Conservation (phyloP, 2,113 vertebrate genomes). For the Catagonus wagneri region DNA sequence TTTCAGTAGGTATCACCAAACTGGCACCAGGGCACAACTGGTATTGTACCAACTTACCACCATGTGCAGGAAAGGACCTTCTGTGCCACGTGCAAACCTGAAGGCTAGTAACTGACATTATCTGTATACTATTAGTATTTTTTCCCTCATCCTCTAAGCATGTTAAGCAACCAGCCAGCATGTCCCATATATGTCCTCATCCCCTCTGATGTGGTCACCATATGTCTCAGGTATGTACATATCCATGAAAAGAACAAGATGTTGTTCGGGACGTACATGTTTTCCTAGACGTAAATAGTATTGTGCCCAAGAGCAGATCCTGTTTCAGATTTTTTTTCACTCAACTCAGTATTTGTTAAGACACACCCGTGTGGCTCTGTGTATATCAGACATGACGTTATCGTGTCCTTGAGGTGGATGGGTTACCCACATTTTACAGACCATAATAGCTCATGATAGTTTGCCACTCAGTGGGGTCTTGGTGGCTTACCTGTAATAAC, state of each 20-base stretch:
- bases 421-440: not conserved
- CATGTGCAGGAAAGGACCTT: not conserved
- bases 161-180: not conserved
- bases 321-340: not conserved
- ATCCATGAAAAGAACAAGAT: not conserved
- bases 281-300: not conserved
- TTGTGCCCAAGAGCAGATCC: not conserved
- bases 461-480: not conserved
- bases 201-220: not conserved
- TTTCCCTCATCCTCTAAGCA: not conserved
- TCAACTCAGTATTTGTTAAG: not conserved
- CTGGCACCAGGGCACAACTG: not conserved
- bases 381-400: not conserved
- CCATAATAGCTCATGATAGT: not conserved
- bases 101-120: not conserved
- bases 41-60: not conserved
- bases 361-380: not conserved
- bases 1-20: not conserved
- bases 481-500: not conserved
- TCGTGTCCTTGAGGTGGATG: not conserved
- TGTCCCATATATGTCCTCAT: not conserved
- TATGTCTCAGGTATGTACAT: not conserved
- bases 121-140: too few relatives aligned
- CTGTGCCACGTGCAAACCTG: not conserved
- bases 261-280: not conserved